Conservation (phyloP, 1,140 invertebrate species). For the Adoxophyes honmai region DNA sequence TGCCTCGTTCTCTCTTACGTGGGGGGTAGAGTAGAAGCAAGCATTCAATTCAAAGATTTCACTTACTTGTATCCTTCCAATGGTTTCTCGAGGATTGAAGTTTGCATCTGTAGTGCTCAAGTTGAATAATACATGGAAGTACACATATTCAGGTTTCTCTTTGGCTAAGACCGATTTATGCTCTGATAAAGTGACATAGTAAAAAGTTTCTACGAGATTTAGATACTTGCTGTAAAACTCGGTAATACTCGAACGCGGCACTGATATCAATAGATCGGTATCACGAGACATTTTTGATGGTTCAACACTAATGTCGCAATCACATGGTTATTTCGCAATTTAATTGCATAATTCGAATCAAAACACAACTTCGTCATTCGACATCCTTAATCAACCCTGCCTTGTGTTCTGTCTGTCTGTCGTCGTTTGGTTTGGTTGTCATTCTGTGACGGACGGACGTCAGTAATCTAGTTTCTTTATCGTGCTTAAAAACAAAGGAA, state of each 20-base stretch:
- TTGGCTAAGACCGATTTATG: constrained; percentile 45
- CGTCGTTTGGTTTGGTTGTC: too few relatives aligned
- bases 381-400: too few relatives aligned
- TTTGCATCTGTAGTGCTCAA: constrained; percentile 56
- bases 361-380: constrained; percentile 39
- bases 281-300: constrained; percentile 66
- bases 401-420: too few relatives aligned
- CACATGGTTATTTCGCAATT: constrained; percentile 43
- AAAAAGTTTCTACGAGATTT: constrained; percentile 72
- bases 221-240: constrained; percentile 68
- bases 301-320: constrained; percentile 33
- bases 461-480: too few relatives aligned
- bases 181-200: constrained; percentile 67
- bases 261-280: constrained; percentile 58
- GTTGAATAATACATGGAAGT: constrained; percentile 61
- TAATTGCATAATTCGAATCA: constrained; percentile 63
- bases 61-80: constrained; percentile 63
- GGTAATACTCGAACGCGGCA: constrained; percentile 59
- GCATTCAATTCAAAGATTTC: neutral
- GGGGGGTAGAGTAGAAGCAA: constrained; percentile 12
- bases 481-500: too few relatives aligned
- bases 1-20: neutral
- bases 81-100: constrained; percentile 53
- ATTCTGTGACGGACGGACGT: too few relatives aligned
- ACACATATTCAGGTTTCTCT: constrained; percentile 56